Base-by-base conservation (phyloP, 1,140 invertebrate genomes). In the Drosophila sp. region DNA sequence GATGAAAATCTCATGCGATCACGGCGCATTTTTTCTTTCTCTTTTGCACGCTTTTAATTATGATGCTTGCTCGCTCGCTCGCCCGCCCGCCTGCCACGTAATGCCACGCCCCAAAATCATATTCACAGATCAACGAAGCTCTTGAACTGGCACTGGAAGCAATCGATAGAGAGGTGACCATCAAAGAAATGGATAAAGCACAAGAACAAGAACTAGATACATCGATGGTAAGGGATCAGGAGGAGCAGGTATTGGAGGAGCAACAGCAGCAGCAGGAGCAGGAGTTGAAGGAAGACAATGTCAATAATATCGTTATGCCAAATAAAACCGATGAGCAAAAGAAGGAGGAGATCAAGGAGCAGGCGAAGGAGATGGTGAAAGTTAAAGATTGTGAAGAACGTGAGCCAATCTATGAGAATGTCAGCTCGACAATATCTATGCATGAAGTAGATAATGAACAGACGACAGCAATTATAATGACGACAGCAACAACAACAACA, bases 121-220 rank as follows among this genome's bases (percentile, higher is more conserved):
- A 64, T 72, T 69, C 60, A 80, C 83, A 94, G 94, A 93, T 94
- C 44, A 92, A 93, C 90, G 94, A 94, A 91, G 94, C 94, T 81
- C 90, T 94, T 84, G 94, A 94, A 80, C 83, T 94, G 82, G 94
- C 94, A 75, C 94, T 94, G 80, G 92, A 94, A 91, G 93, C 93
- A 73, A 93, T 94, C 69, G 94, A 94, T 90, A 93, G 92, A 35
- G 94, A 94, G 84, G 67, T 67, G 60, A 78, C 55, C 47, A 47
- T 66, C 56, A 66, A 66, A 60, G 56, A 44, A 44, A 77, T 79
- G 67, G 76, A 77, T 38, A 75, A 71, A 73, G 50, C 66, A 71
- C 64, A 63, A 70, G 66, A 65, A 66, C 40, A 25, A 65, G 35
- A 17, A 17, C 60, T 47, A 38, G 8, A 60, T 50, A 33, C 71